Conservation (phyloP, 2,888 invertebrate genomes). For the Eueremaeus valkanovi region DNA sequence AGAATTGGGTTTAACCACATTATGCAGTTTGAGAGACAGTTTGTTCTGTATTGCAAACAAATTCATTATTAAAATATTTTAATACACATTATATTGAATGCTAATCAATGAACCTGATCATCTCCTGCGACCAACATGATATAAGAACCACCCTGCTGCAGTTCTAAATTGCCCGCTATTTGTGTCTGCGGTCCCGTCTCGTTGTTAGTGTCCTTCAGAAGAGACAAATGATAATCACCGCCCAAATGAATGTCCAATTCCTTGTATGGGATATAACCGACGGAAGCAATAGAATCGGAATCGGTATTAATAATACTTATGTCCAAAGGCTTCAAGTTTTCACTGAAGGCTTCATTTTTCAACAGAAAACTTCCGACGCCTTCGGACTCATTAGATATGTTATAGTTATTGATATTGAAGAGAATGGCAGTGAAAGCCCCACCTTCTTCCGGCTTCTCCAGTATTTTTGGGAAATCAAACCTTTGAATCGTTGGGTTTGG, state of each 20-base stretch:
- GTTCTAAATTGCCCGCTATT: background rate
- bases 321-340: background rate
- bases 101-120: background rate
- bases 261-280: background rate
- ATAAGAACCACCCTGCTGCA: conserved; percentile 14
- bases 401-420: conserved; percentile 6
- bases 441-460: conserved; percentile 24
- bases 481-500: background rate
- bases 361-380: background rate
- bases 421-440: background rate
- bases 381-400: background rate
- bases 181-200: background rate
- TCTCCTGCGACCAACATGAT: background rate
- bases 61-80: background rate
- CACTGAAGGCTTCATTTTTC: background rate
- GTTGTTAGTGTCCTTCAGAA: background rate
- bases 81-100: background rate
- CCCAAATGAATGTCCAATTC: background rate
- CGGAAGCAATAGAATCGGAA: background rate
- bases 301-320: background rate
- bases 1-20: conserved; percentile 41
- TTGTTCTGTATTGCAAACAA: background rate
- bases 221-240: background rate
- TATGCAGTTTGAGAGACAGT: background rate
- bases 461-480: background rate